Evolutionary conservation across 2,113 vertebrate species (phyloP), one percentile per base, ranked within the genome.

Genomic region (Cheirogaleus medius): DNA sequence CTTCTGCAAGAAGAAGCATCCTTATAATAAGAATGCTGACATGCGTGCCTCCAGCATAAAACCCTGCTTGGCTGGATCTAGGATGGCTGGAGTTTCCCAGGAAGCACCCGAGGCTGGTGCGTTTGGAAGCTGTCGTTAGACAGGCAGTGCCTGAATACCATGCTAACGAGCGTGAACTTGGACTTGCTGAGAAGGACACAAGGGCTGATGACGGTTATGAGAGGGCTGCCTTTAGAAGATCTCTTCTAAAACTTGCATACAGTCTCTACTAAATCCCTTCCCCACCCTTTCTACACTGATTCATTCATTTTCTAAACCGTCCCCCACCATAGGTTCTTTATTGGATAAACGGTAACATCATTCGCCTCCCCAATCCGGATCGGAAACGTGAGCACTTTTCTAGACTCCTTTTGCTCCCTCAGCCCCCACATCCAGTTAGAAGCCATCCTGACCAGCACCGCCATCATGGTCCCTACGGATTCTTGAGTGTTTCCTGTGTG

Each of bases 221-320:
- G 39, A 47, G 20, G 44, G 37, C 17, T 82, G 68, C n/a, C 74
- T 89, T 92, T 44, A 68, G 58, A 60, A 10, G 29, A 37, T 27
- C 5, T 68, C 60, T 60, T 60, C 39, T n/a, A 34, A 27, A 89
- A 60, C 25, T n/a, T 49, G 47, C 18, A 37, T 29, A 54, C n/a
- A 64, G 49, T 49, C 27, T 80, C 52, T 11, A 4, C 20, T 6
- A 21, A 58, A 21, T n/a, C 34, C 21, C 27, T 25, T 4, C 10
- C 42, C 56, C 20, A n/a, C 8, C 18, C 25, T 83, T 66, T 42
- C 14, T 5, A 56, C 10, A 42, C 14, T 10, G 11, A 76, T 6
- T 25, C 6, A 18, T 34, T 52, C 10, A 5, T 39, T 58, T 66
- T 10, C 9, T n/a, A 0, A 1, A 6, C 1, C 15, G 5, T 18